Evolutionary conservation across 2,888 invertebrate genomes (phyloP).

Genomic region (Rhorus exstirpatorius): DNA sequence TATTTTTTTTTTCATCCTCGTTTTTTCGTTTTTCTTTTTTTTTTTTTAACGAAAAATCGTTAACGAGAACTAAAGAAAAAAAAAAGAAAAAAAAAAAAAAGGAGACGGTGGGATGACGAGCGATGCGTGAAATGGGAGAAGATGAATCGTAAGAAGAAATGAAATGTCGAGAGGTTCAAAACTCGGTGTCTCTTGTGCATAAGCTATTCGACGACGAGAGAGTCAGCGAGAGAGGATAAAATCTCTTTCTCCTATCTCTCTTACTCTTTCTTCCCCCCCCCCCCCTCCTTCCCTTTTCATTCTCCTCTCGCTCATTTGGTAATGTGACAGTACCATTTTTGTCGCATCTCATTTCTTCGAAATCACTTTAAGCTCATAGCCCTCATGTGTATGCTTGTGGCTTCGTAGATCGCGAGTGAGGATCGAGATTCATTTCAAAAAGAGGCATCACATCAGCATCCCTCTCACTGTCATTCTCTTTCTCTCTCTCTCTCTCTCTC

Average conservation of each 20-base stretch:
- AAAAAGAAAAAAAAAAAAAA: slow-evolving; percentile 36
- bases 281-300: slow-evolving; percentile 16
- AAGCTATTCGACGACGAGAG: slow-evolving; percentile 49
- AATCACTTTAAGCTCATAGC: slow-evolving; percentile 51
- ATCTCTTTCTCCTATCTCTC: slow-evolving; percentile 49
- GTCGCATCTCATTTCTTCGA: slow-evolving; percentile 53
- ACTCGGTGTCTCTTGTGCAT: slow-evolving; percentile 20
- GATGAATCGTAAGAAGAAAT: slow-evolving; percentile 38
- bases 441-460: slow-evolving; percentile 2
- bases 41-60: neutral
- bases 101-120: slow-evolving; percentile 43
- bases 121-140: neutral
- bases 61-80: neutral
- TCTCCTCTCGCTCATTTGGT: no score
- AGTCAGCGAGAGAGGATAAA: slow-evolving; percentile 53
- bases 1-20: no score
- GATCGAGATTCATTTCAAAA: slow-evolving; percentile 40
- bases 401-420: neutral
- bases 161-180: slow-evolving; percentile 37
- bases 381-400: neutral
- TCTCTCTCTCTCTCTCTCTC: no score
- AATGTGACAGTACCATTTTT: slow-evolving; percentile 63
- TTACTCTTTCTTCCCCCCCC: slow-evolving; percentile 3
- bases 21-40: neutral
- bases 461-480: slow-evolving; percentile 18